Base-by-base conservation (phyloP, 2,888 invertebrate species). In the Philereme transversata region DNA sequence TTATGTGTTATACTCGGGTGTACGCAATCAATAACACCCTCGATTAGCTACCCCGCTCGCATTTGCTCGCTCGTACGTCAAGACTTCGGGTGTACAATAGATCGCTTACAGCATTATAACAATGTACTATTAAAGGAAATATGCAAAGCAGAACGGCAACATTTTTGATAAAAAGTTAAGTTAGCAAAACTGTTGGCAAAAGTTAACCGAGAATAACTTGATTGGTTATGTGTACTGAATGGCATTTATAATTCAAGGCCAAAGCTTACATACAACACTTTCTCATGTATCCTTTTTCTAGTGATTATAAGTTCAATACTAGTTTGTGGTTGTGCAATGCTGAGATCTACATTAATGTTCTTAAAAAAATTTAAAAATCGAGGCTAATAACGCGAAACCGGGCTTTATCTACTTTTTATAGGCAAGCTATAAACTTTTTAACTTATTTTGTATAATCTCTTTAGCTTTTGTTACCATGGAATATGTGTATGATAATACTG, bases 161-260 rank as follows among this genome's bases (percentile, higher is more conserved):
- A 40, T 6, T 8, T 8, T 40, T 40, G 8, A 43, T 43, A 10
- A 43, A 10, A n/a, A 43, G 43, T 4, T 10, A 10, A 44, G 35
- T 45, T n/a, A 34, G 47, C 41, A 10, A 50, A 45, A 38, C 11
- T 10, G 40, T 53, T 59, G 36, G 43, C 43, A 51, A 47, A 57
- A 59, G 43, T 44, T 11, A 33, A 44, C 54, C 43, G 49, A 58
- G 34, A 57, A 44, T 44, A 53, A 36, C 50, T 35, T 54, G 45
- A 50, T 38, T 44, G 53, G 53, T 48, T 49, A 10, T 52, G 11
- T 58, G 35, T 47, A 11, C 43, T 51, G 52, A 43, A 40, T 40
- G 8, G 57, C 57, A 44, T 50, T 55, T 38, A 51, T 40, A 55
- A 52, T 63, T 53, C 55, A 59, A 63, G 56, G 59, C 59, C 55